phyloP scores from a whole-genome alignment of 2,888 invertebrate species.

The Mechanitis mazaeus region DNA sequence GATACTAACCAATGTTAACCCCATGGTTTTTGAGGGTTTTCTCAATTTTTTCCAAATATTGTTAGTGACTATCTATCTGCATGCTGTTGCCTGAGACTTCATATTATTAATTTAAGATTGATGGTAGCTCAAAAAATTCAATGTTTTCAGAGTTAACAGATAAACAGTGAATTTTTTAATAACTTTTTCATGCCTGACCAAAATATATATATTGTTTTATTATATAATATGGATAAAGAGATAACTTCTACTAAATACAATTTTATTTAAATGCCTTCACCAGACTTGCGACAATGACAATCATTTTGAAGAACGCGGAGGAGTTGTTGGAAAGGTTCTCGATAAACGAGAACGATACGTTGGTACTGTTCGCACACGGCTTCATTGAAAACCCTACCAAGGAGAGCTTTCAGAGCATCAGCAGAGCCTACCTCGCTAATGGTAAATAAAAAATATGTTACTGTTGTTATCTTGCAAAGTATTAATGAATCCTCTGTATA shows the following conservation, averaged over 20 bases:
- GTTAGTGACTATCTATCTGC: too few species aligned
- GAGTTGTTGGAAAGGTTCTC: slow-evolving; percentile 34
- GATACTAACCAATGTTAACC: too few species aligned
- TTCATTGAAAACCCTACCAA: slow-evolving; percentile 57
- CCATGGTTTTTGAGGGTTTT: too few species aligned
- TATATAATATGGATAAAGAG: neutral
- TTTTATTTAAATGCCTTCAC: neutral
- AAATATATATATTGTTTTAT: neutral
- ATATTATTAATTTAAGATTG: too few species aligned
- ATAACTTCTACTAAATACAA: too few species aligned
- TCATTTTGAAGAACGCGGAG: slow-evolving; percentile 44
- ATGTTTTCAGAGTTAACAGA: too few species aligned
- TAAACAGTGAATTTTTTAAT: too few species aligned
- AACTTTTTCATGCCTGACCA: too few species aligned
- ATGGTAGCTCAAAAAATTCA: too few species aligned
- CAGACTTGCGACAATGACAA: slow-evolving; percentile 36
- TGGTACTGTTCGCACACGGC: slow-evolving; percentile 59
- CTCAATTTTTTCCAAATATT: too few species aligned
- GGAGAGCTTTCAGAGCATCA: slow-evolving; percentile 43
- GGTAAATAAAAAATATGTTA: slow-evolving; percentile 24
- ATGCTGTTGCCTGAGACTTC: too few species aligned
- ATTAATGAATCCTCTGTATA: neutral
- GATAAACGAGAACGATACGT: slow-evolving; percentile 35
- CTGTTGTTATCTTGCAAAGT: neutral
- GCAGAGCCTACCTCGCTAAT: slow-evolving; percentile 34